phyloP scores from a whole-genome alignment of 2,797 vertebrate genomes.

The Alcedo quadribrachys region DNA sequence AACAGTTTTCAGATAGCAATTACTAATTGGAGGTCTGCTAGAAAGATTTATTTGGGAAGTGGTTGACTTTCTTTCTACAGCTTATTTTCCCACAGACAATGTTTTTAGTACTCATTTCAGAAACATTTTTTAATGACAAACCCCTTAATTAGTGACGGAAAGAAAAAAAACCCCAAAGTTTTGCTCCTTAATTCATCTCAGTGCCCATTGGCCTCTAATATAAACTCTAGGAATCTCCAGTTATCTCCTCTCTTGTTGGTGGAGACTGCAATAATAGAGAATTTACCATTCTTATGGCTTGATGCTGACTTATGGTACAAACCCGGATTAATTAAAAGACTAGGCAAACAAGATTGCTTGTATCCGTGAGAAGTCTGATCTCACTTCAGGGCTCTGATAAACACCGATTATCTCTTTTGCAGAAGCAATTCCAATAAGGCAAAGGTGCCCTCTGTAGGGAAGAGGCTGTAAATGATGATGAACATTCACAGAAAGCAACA shows the following conservation, averaged over 20 bases:
- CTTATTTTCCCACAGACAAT: neutral
- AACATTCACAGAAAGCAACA: neutral
- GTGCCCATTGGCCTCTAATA: conserved; percentile 46
- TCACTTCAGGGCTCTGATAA: conserved; percentile 43
- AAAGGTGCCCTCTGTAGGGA: conserved; percentile 85
- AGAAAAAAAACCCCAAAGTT: neutral
- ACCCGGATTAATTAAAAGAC: conserved; percentile 40
- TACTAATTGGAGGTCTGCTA: conserved; percentile 45
- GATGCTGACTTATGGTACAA: conserved; percentile 18
- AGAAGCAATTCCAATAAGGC: conserved; percentile 75
- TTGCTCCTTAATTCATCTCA: conserved; percentile 32
- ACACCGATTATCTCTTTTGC: conserved; percentile 38
- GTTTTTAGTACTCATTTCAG: conserved; percentile 54
- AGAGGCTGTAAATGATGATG: conserved; percentile 70
- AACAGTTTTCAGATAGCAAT: conserved; percentile 57
- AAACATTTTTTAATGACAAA: conserved; percentile 52
- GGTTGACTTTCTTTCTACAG: conserved; percentile 23
- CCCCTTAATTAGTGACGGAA: conserved; percentile 40
- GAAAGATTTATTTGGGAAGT: conserved; percentile 54
- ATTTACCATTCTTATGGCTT: neutral
- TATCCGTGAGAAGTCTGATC: neutral
- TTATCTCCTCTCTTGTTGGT: conserved; percentile 9
- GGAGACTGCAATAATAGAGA: conserved; percentile 16
- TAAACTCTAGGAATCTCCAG: conserved; percentile 49
- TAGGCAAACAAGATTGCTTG: conserved; percentile 14